These are phyloP conservation scores for Peromyscus nudipes DNA, from an alignment of 2,797 vertebrate genomes.

Conservation along the genomic window DNA sequence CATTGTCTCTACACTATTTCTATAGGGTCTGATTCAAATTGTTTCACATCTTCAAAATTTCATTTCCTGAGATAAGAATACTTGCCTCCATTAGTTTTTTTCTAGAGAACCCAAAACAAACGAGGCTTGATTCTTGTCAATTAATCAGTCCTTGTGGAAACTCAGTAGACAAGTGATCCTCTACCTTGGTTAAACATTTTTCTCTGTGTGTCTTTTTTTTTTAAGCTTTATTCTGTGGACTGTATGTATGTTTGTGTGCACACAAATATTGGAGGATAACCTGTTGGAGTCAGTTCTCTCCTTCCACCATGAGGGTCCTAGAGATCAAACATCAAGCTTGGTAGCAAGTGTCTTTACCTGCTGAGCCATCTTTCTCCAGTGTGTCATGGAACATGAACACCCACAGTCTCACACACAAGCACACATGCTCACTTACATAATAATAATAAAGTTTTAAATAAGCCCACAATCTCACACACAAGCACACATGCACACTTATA, in stretches of 20 bases:
- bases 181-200: slow-evolving; percentile 7
- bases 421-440: not conserved
- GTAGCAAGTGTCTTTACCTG: not conserved
- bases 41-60: slow-evolving; percentile 56
- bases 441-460: not conserved
- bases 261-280: not conserved
- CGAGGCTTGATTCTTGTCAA: slow-evolving; percentile 28
- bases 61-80: slow-evolving; percentile 32
- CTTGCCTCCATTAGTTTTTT: slow-evolving; percentile 20
- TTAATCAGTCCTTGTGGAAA: slow-evolving; percentile 34
- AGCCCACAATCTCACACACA: not conserved
- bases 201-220: not conserved
- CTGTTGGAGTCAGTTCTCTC: not conserved
- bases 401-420: not conserved
- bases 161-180: not conserved
- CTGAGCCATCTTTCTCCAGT: not conserved
- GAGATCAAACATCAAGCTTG: not conserved
- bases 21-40: slow-evolving; percentile 58
- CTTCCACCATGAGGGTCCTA: not conserved
- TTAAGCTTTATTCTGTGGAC: not conserved
- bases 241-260: not conserved
- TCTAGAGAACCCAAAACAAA: slow-evolving; percentile 25
- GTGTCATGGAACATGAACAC: not conserved
- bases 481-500: not conserved
- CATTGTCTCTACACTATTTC: slow-evolving; percentile 62